Percentiles rank a stretch among this genome's conserved stretches.
Conservation (phyloP, 2,113 vertebrate genomes). For the Atlantisia rogersi region DNA sequence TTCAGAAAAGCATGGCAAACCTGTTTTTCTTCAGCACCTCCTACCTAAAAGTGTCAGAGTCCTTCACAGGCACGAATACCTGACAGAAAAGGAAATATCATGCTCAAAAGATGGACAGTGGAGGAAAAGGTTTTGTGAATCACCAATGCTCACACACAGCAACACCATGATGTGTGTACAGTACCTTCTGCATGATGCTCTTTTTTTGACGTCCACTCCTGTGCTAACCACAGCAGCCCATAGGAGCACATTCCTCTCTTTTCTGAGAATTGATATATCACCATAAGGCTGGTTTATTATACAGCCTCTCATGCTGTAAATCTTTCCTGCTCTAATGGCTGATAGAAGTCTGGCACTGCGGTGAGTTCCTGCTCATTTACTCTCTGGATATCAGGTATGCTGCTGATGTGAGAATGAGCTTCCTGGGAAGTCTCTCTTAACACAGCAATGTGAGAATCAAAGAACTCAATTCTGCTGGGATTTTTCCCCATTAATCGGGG, state of each 20-base stretch:
- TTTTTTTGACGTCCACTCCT: neutral
- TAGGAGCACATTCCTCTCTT: neutral
- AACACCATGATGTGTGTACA: neutral
- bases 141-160: neutral
- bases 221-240: neutral
- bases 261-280: slow-evolving; percentile 42
- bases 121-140: neutral
- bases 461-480: slow-evolving; percentile 37
- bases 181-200: neutral
- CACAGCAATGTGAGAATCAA: slow-evolving; percentile 62
- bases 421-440: slow-evolving; percentile 55
- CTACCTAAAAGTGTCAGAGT: neutral
- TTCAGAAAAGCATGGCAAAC: neutral
- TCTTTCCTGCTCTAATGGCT: slow-evolving; percentile 36
- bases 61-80: neutral
- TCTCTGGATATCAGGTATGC: slow-evolving; percentile 11
- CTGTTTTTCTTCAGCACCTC: neutral
- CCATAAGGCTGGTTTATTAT: slow-evolving; percentile 23
- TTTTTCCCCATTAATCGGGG: slow-evolving; percentile 20
- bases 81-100: neutral
- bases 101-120: neutral
- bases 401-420: slow-evolving; percentile 68
- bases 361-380: slow-evolving; percentile 57
- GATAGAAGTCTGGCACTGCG: slow-evolving; percentile 36
- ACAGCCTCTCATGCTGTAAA: slow-evolving; percentile 36